A percentile compares a stretch with the other conserved stretches of the same genome.
Conservation (phyloP, 2,113 vertebrate genomes). For the Equus quagga region DNA sequence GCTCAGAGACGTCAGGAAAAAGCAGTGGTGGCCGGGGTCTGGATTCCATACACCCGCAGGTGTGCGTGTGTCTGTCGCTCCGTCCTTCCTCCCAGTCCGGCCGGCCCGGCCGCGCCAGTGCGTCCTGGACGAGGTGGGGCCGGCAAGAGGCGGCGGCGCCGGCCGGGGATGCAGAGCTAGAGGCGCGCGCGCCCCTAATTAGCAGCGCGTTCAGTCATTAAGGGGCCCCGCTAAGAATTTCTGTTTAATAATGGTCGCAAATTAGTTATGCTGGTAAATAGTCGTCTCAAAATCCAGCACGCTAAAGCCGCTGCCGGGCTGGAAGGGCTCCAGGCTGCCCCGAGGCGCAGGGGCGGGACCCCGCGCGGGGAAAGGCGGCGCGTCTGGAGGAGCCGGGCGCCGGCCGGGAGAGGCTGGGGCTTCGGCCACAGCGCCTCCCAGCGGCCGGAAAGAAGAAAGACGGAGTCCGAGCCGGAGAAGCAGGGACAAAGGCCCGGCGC, state of each 20-base stretch:
- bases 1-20: not conserved
- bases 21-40: not conserved
- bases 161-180: slow-evolving; percentile 84
- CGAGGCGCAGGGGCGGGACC: not conserved
- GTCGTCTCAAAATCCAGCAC: slow-evolving; percentile 88
- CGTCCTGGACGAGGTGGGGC: rapidly evolving
- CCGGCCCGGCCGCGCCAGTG: not conserved
- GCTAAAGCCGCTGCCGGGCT: slow-evolving; percentile 85
- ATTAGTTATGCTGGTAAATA: slow-evolving; percentile 91
- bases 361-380: rapidly evolving
- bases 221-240: slow-evolving; percentile 89
- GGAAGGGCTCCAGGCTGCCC: slow-evolving; percentile 85
- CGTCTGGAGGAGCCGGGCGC: rapidly evolving
- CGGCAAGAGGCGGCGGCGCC: not conserved
- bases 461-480: not conserved
- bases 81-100: not conserved
- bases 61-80: not conserved
- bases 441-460: slow-evolving; percentile 14
- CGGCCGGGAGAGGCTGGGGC: not conserved
- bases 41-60: rapidly evolving
- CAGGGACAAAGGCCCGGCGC: slow-evolving; percentile 31
- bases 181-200: slow-evolving; percentile 86
- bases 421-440: slow-evolving; percentile 63
- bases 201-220: slow-evolving; percentile 86
- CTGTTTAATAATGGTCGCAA: slow-evolving; percentile 88